phyloP scores from a whole-genome alignment of 2,113 vertebrate species.

The Procavia capensis region DNA sequence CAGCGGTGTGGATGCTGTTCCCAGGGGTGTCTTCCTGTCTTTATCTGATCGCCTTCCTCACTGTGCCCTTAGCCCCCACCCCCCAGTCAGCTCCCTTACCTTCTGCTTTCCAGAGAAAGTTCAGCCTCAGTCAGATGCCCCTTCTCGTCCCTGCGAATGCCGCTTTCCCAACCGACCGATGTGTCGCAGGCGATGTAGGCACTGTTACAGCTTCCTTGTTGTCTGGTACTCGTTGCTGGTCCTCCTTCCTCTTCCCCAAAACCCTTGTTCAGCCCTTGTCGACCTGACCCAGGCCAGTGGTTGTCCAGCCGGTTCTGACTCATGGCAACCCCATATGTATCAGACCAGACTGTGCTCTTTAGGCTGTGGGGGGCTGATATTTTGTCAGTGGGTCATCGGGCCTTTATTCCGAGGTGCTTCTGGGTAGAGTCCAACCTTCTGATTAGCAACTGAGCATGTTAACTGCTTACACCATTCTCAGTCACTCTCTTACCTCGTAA shows the following conservation, averaged over 20 bases:
- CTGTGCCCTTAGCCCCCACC: background rate
- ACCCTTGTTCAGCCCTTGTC: background rate
- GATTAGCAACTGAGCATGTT: background rate
- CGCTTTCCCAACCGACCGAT: background rate
- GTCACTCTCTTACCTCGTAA: background rate
- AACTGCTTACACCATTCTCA: background rate
- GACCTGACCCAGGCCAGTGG: background rate
- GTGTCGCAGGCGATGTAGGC: background rate
- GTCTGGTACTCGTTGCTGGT: background rate
- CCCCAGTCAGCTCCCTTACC: background rate
- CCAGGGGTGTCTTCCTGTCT: background rate
- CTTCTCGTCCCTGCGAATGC: background rate
- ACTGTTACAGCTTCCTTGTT: background rate
- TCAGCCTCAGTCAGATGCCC: background rate
- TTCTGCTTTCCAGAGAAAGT: background rate
- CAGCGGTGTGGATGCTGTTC: background rate
- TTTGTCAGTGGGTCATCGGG: background rate
- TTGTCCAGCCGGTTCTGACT: background rate
- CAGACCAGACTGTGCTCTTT: background rate
- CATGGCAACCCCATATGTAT: background rate
- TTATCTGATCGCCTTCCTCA: background rate
- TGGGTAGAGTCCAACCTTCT: background rate
- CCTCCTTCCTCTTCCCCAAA: background rate
- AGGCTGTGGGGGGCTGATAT: background rate
- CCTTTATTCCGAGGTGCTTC: background rate